These are phyloP conservation scores for Rattus rattus DNA, from an alignment of 2,113 vertebrate species.

Conservation along the genomic window DNA sequence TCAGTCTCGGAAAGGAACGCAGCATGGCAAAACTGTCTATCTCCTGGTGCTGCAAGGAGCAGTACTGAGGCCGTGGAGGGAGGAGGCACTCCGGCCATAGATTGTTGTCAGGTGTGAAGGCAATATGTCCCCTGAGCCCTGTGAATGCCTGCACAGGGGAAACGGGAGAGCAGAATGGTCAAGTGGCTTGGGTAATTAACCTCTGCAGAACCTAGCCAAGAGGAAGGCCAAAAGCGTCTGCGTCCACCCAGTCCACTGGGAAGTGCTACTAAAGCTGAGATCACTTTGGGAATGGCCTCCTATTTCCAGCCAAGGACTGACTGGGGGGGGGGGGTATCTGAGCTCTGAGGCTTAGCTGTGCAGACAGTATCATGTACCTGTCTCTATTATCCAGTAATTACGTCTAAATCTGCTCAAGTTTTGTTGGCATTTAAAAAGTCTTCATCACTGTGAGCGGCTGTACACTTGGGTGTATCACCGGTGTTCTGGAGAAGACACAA, in stretches of 20 bases:
- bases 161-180: not conserved
- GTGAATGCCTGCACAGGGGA: not conserved
- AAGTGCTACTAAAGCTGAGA: not conserved
- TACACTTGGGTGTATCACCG: not conserved
- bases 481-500: not conserved
- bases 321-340: not conserved
- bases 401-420: slow-evolving; percentile 9
- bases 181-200: not conserved
- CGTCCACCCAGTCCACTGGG: not conserved
- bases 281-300: not conserved
- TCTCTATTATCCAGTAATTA: not conserved
- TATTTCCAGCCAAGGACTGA: not conserved
- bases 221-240: not conserved
- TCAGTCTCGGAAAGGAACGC: not conserved
- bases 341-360: not conserved
- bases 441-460: not conserved
- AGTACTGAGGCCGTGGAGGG: not conserved
- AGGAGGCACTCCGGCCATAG: not conserved
- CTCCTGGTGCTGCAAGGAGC: not conserved
- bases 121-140: not conserved
- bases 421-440: not conserved
- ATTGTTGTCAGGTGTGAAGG: not conserved
- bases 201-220: not conserved
- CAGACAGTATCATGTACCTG: not conserved
- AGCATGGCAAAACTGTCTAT: accelerated